phyloP scores from a whole-genome alignment of 2,113 vertebrate species.

The Electrona antarctica region DNA sequence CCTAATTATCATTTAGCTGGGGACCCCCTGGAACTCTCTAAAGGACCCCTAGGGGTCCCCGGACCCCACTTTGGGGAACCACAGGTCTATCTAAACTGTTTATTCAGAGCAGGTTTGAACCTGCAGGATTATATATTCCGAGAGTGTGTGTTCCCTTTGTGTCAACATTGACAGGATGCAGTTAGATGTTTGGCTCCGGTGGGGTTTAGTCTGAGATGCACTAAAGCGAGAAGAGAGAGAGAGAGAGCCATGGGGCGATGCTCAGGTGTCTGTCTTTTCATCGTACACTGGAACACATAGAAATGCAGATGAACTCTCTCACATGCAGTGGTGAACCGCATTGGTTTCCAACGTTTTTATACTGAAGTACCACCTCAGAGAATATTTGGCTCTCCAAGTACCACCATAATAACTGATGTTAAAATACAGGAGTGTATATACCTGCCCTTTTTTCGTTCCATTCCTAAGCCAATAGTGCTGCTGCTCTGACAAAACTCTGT shows the following conservation, averaged over 20 bases:
- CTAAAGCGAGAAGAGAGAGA: slow-evolving; percentile 55
- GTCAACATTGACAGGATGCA: slow-evolving; percentile 68
- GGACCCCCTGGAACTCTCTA: no score
- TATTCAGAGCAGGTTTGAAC: slow-evolving; percentile 48
- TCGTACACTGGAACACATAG: slow-evolving; percentile 53
- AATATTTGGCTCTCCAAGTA: no score
- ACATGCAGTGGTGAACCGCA: background rate
- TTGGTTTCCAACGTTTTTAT: no score
- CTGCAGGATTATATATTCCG: slow-evolving; percentile 54
- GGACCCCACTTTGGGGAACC: no score
- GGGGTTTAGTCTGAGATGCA: slow-evolving; percentile 63
- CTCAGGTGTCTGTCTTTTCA: slow-evolving; percentile 68
- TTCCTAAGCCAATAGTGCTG: no score
- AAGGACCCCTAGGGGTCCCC: no score
- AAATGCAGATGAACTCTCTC: slow-evolving; percentile 4
- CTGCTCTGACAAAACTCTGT: no score
- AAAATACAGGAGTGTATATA: no score
- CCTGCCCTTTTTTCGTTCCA: no score
- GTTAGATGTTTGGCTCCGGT: slow-evolving; percentile 65
- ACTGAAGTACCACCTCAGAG: no score
- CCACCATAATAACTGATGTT: no score
- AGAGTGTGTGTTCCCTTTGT: slow-evolving; percentile 51
- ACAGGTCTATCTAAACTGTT: slow-evolving; percentile 32
- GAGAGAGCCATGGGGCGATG: slow-evolving; percentile 49
- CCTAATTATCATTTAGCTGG: no score